A percentile compares a stretch with the other conserved stretches of the same genome.
These are phyloP conservation scores for Cochlearius cochlearius DNA, from an alignment of 2,113 vertebrate genomes.

Conservation along the genomic window DNA sequence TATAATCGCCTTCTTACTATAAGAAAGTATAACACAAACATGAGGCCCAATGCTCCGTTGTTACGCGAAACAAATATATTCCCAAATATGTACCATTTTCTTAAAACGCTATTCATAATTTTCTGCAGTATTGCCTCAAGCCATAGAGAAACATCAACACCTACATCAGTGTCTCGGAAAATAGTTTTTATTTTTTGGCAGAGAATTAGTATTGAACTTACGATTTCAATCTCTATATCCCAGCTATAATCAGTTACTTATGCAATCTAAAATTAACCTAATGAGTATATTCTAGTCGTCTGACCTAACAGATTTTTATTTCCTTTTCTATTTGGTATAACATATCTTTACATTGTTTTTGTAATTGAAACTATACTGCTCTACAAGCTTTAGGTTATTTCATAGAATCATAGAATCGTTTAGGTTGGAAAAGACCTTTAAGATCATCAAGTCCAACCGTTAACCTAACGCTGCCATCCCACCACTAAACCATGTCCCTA, in stretches of 20 bases:
- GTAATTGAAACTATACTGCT: neutral
- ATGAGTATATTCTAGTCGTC: neutral
- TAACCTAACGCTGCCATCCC: too few relatives aligned
- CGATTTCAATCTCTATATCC: neutral
- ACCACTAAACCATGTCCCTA: too few relatives aligned
- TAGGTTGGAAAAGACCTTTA: too few relatives aligned
- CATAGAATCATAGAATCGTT: too few relatives aligned
- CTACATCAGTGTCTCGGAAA: neutral
- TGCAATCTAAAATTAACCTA: neutral
- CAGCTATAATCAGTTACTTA: neutral
- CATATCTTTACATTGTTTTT: neutral
- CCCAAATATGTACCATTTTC: neutral
- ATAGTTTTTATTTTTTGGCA: neutral
- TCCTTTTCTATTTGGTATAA: neutral
- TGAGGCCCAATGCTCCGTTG: neutral
- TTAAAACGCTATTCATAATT: neutral
- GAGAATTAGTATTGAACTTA: neutral
- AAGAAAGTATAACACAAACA: neutral
- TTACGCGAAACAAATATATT: neutral
- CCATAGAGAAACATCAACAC: neutral
- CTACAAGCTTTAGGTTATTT: neutral
- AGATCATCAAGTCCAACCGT: too few relatives aligned
- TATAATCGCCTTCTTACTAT: neutral
- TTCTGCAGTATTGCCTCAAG: neutral
- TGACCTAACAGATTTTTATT: neutral